Percentiles rank a stretch among this genome's conserved stretches.
Conservation (phyloP, 2,113 vertebrate species). For the Nematolebias whitei region DNA sequence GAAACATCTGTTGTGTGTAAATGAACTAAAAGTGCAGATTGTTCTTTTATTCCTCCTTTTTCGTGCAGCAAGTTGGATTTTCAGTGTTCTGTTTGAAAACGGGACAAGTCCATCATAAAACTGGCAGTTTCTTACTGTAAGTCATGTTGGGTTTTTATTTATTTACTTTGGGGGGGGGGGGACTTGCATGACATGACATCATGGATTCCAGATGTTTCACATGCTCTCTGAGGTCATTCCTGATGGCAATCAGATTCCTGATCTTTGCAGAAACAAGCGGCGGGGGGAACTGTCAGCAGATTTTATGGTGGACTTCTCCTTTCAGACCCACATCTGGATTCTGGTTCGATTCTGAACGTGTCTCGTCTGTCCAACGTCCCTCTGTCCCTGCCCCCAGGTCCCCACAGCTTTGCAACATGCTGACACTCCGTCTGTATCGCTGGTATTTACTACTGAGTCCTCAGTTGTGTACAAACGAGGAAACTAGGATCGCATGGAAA, state of each 20-base stretch:
- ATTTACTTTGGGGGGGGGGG: constrained; percentile 5
- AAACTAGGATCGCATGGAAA: constrained; percentile 84
- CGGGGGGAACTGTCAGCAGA: neutral
- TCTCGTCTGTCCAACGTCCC: constrained; percentile 40
- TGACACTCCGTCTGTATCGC: constrained; percentile 80
- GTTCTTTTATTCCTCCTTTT: neutral
- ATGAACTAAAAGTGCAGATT: neutral
- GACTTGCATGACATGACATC: constrained; percentile 2
- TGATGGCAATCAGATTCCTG: neutral
- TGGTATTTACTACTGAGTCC: constrained; percentile 91
- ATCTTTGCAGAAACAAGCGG: neutral
- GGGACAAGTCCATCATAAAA: constrained; percentile 14
- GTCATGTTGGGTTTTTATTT: constrained; percentile 1
- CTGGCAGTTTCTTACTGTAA: neutral
- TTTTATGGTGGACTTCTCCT: neutral
- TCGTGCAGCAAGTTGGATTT: constrained; percentile 3
- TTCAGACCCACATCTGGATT: constrained; percentile 7
- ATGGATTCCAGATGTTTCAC: constrained; percentile 3
- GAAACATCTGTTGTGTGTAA: neutral
- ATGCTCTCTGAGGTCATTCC: constrained; percentile 20
- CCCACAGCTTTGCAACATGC: constrained; percentile 57
- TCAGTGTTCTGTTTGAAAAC: neutral
- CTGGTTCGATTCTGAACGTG: constrained; percentile 6
- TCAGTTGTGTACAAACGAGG: constrained; percentile 85
- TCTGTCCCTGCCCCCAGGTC: constrained; percentile 55